Percentiles rank a stretch among this genome's conserved stretches.
Evolutionary conservation across 2,888 invertebrate species (phyloP).

Genomic region (Thecophora atra): DNA sequence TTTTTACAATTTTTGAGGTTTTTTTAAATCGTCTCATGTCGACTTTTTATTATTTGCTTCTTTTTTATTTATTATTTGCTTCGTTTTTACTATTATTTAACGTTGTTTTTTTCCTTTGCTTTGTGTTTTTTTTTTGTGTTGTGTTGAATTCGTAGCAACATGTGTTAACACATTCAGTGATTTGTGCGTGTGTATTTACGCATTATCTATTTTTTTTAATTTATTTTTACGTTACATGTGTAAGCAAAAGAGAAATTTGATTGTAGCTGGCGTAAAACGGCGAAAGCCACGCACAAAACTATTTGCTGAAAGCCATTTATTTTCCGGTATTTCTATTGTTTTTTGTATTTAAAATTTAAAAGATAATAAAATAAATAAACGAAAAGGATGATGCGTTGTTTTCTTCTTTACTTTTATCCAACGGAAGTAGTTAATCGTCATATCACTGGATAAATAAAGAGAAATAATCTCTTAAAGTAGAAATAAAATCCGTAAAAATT

Average conservation of each 20-base stretch:
- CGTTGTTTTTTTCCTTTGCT: neutral
- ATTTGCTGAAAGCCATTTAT: too few relatives aligned
- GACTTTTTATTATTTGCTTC: constrained; percentile 26
- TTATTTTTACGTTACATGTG: neutral
- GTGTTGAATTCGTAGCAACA: neutral
- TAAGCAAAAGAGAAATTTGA: constrained; percentile 22
- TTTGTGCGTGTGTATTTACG: neutral
- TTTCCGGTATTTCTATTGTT: too few relatives aligned
- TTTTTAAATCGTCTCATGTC: constrained; percentile 24
- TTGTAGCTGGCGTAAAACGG: too few relatives aligned
- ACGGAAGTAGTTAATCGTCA: too few relatives aligned
- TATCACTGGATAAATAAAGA: neutral
- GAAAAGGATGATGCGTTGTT: too few relatives aligned
- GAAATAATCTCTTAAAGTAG: neutral
- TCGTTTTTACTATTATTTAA: neutral
- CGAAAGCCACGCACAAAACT: too few relatives aligned
- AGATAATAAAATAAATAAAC: too few relatives aligned
- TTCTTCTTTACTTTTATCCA: too few relatives aligned
- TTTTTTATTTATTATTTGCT: constrained; percentile 5
- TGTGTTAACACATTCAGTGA: too few relatives aligned
- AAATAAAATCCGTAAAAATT: neutral
- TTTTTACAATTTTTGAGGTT: neutral
- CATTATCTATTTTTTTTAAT: constrained; percentile 1
- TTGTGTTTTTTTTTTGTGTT: constrained; percentile 1
- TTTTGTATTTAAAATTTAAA: too few relatives aligned